phyloP scores from a whole-genome alignment of 1,140 invertebrate genomes.

The Myzus persicae region DNA sequence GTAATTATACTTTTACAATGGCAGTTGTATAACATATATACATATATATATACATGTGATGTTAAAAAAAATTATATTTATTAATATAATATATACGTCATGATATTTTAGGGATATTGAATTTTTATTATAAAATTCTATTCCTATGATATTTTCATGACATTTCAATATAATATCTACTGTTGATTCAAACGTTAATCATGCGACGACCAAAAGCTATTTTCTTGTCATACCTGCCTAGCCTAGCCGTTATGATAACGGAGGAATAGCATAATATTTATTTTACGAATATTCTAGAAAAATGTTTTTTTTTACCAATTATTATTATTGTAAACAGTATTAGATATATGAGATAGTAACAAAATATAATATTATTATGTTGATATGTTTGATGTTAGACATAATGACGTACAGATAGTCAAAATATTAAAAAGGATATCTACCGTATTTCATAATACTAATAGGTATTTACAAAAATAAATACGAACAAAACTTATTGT shows the following conservation, averaged over 20 bases:
- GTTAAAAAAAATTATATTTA: no score
- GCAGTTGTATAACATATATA: no score
- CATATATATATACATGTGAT: background rate
- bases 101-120: background rate
- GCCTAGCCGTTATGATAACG: background rate
- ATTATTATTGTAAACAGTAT: background rate
- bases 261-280: background rate
- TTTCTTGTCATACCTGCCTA: background rate
- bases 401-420: background rate
- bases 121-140: background rate
- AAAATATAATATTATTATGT: background rate
- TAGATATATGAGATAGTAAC: no score
- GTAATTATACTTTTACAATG: no score
- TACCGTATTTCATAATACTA: background rate
- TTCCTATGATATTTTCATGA: background rate
- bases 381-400: background rate
- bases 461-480: background rate
- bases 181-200: background rate
- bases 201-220: background rate
- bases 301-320: background rate
- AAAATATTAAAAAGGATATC: background rate
- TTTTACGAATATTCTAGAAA: background rate
- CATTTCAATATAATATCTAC: slow-evolving; percentile 3
- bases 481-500: background rate
- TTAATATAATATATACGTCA: no score